phyloP scores from a whole-genome alignment of 1,140 invertebrate genomes.

The Drosophila ogumai region DNA sequence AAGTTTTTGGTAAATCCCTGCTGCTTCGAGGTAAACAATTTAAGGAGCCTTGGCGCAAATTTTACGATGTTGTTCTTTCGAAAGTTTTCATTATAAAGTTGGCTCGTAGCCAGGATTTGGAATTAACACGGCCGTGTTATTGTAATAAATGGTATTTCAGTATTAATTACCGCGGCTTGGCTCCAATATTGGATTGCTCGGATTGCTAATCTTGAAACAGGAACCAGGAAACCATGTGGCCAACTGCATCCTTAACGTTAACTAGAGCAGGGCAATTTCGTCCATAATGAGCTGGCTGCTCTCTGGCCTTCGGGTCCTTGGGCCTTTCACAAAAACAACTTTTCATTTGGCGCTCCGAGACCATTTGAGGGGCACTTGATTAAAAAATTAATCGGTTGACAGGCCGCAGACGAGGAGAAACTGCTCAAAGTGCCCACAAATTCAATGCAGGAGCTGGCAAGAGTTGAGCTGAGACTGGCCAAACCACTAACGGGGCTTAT shows the following conservation, averaged over 20 bases:
- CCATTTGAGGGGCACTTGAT: slow-evolving; percentile 47
- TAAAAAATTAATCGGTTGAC: slow-evolving; percentile 61
- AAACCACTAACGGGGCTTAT: slow-evolving; percentile 52
- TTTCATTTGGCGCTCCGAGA: slow-evolving; percentile 36
- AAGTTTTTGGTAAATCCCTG: slow-evolving; percentile 14
- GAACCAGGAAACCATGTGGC: neutral
- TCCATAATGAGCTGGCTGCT: slow-evolving; percentile 31
- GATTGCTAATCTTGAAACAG: neutral
- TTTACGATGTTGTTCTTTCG: neutral
- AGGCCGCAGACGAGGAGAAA: slow-evolving; percentile 24
- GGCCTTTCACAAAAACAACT: slow-evolving; percentile 26
- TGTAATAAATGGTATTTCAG: neutral
- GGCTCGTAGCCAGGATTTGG: neutral
- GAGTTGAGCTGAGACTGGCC: slow-evolving; percentile 10
- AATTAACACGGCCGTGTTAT: no score
- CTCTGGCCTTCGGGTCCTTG: neutral
- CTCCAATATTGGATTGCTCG: neutral
- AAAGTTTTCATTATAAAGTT: slow-evolving; percentile 15
- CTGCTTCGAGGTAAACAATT: slow-evolving; percentile 18
- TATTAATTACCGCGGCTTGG: neutral
- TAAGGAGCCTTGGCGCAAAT: neutral
- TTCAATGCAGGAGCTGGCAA: slow-evolving; percentile 25
- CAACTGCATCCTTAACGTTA: slow-evolving; percentile 4
- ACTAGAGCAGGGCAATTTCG: slow-evolving; percentile 8
- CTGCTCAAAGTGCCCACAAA: slow-evolving; percentile 37